Evolutionary conservation across 1,140 invertebrate genomes (phyloP).

Genomic region (Nasonia vitripennis): DNA sequence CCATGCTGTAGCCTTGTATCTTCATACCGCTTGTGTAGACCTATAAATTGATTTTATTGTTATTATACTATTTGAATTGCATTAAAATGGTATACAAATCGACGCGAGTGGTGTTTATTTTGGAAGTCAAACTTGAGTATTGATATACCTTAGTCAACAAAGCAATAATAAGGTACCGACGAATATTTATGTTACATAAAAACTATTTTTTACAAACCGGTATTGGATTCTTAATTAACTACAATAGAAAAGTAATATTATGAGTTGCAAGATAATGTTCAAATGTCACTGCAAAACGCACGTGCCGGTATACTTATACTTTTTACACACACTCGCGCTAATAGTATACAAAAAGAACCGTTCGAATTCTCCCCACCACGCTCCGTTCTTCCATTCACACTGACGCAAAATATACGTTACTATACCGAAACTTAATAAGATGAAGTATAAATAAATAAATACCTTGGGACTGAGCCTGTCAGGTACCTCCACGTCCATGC

Average conservation of each 20-base stretch:
- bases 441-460: background rate
- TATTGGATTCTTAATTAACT: no score
- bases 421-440: background rate
- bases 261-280: background rate
- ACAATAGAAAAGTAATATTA: background rate
- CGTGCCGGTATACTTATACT: slow-evolving; percentile 4
- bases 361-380: background rate
- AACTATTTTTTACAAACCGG: no score
- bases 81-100: background rate
- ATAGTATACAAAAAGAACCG: background rate
- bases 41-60: slow-evolving; percentile 60
- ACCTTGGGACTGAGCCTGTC: slow-evolving; percentile 78
- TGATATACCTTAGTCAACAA: background rate
- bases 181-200: background rate
- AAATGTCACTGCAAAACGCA: background rate
- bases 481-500: slow-evolving; percentile 29
- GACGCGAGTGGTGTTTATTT: background rate
- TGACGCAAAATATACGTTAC: background rate
- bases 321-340: background rate
- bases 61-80: background rate
- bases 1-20: slow-evolving; percentile 75
- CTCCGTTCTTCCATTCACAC: background rate
- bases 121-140: background rate
- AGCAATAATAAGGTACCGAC: background rate
- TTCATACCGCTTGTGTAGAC: slow-evolving; percentile 37